Evolutionary conservation across 2,113 vertebrate genomes (phyloP).

Genomic region (Microcebus lehilahytsara): DNA sequence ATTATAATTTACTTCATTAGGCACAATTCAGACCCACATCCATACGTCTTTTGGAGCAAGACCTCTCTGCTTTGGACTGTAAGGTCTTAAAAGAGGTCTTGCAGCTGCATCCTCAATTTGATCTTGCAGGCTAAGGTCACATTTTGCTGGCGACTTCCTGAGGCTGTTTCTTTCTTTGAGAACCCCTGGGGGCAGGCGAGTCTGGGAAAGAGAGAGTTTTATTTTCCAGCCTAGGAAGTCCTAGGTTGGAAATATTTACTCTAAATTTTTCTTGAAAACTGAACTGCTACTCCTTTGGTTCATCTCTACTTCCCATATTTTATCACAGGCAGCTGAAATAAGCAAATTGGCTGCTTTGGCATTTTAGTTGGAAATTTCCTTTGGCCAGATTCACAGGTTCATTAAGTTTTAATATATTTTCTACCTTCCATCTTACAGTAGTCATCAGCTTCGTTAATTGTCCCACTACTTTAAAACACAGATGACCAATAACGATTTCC

Average conservation of each 20-base stretch:
- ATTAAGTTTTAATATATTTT: neutral
- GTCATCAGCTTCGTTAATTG: neutral
- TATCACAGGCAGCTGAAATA: neutral
- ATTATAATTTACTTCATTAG: neutral
- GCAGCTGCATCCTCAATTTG: neutral
- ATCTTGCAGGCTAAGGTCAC: neutral
- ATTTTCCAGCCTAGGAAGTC: neutral
- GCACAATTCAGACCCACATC: neutral
- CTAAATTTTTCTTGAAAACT: neutral
- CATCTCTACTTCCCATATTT: neutral
- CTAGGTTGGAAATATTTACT: neutral
- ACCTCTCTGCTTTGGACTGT: neutral
- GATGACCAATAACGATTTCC: neutral
- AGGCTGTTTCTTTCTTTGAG: neutral
- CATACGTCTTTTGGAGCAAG: neutral
- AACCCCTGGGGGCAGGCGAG: neutral
- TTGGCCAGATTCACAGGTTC: neutral
- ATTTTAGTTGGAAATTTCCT: neutral
- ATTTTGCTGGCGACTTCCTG: neutral
- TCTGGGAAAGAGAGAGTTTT: neutral
- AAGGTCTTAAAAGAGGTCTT: neutral
- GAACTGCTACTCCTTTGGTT: neutral
- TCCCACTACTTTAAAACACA: neutral
- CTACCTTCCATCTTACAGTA: neutral
- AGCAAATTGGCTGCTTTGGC: neutral